Evolutionary conservation across 1,140 invertebrate genomes (phyloP).

Genomic region (Zaprionus lachaisei): DNA sequence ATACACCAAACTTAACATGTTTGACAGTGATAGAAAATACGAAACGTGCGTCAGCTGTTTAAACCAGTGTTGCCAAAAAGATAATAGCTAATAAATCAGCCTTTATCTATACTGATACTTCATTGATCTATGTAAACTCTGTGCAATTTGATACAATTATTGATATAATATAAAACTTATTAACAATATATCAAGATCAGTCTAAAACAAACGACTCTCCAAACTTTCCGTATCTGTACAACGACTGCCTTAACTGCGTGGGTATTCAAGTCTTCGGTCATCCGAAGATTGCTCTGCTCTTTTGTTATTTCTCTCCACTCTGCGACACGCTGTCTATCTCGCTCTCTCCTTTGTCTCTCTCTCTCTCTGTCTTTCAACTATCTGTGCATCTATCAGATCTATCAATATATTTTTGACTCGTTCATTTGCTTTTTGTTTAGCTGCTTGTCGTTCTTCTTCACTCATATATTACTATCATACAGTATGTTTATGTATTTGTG

Average conservation of each 20-base stretch:
- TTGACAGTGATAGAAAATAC: no score
- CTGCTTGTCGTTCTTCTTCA: conserved; percentile 33
- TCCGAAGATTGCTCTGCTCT: conserved; percentile 5
- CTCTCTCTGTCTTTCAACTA: conserved; percentile 12
- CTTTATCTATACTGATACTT: no score
- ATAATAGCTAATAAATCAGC: no score
- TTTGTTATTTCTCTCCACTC: conserved; percentile 11
- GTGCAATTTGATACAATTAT: not conserved
- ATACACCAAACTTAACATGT: no score
- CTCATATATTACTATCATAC: conserved; percentile 1
- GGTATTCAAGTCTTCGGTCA: conserved; percentile 16
- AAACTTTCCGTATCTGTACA: not conserved
- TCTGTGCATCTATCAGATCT: conserved; percentile 6
- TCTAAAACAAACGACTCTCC: not conserved
- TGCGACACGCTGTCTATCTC: conserved; percentile 27
- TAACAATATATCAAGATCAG: not conserved
- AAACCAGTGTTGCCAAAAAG: no score
- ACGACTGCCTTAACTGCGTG: conserved; percentile 3
- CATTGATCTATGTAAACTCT: not conserved
- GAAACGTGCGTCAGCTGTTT: no score
- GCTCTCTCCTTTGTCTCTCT: conserved; percentile 27
- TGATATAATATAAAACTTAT: not conserved
- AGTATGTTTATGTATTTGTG: not conserved
- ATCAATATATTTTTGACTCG: not conserved
- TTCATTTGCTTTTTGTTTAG: conserved; percentile 23